These are phyloP conservation scores for Melanchra persicariae DNA, from an alignment of 2,888 invertebrate genomes.

Conservation along the genomic window DNA sequence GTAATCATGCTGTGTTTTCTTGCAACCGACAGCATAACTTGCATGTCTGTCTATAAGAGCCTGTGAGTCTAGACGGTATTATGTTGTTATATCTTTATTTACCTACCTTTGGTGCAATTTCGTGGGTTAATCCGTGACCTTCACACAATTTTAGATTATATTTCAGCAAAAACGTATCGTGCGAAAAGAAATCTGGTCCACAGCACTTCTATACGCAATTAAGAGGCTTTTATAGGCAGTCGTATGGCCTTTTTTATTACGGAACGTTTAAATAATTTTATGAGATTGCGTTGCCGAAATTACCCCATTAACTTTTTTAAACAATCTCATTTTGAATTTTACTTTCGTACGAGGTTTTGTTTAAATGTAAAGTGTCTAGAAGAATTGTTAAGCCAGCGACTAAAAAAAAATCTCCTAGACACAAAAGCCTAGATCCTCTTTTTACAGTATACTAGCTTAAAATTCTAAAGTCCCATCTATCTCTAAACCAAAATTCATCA, in stretches of 20 bases:
- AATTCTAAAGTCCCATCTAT: no score
- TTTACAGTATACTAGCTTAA: background rate
- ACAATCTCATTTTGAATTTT: slow-evolving; percentile 79
- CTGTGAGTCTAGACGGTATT: slow-evolving; percentile 21
- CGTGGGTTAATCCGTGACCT: background rate
- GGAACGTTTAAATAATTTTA: slow-evolving; percentile 88
- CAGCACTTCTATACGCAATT: slow-evolving; percentile 78
- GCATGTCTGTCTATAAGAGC: slow-evolving; percentile 1
- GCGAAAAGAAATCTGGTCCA: slow-evolving; percentile 62
- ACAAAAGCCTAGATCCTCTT: background rate
- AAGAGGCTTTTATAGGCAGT: slow-evolving; percentile 83
- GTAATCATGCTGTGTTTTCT: background rate
- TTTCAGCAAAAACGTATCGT: slow-evolving; percentile 39
- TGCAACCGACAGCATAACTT: slow-evolving; percentile 2
- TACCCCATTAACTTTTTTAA: slow-evolving; percentile 85
- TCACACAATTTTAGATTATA: slow-evolving; percentile 29
- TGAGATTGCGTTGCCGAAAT: slow-evolving; percentile 86
- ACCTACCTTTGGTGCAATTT: background rate
- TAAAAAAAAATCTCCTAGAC: background rate
- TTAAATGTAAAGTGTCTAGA: slow-evolving; percentile 48
- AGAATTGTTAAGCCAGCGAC: background rate
- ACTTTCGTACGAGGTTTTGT: slow-evolving; percentile 69
- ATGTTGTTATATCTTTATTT: background rate
- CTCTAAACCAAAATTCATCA: no score
- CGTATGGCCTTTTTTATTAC: slow-evolving; percentile 87